These are phyloP conservation scores for Osmerus mordax DNA, from an alignment of 2,113 vertebrate genomes.

Conservation along the genomic window DNA sequence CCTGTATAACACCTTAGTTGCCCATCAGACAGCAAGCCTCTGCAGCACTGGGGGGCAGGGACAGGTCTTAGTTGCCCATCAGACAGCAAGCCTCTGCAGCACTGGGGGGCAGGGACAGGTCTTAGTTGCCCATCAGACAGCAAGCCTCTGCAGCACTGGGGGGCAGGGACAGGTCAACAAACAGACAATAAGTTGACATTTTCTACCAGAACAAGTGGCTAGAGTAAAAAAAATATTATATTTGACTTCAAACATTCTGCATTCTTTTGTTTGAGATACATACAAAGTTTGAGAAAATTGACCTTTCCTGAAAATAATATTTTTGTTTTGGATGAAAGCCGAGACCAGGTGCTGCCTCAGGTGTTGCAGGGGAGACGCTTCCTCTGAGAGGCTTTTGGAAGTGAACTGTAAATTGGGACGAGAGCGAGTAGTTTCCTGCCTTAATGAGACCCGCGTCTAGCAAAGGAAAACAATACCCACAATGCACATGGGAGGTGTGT, in stretches of 20 bases:
- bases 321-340: slow-evolving; percentile 36
- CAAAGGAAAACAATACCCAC: slow-evolving; percentile 23
- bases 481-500: slow-evolving; percentile 42
- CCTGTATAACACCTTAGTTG: slow-evolving; percentile 46
- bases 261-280: too few species aligned
- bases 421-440: slow-evolving; percentile 35
- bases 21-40: slow-evolving; percentile 41
- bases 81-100: slow-evolving; percentile 24
- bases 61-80: slow-evolving; percentile 37
- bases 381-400: slow-evolving; percentile 32
- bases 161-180: not conserved
- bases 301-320: slow-evolving; percentile 42
- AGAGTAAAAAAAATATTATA: too few species aligned
- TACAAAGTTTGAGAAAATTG: slow-evolving; percentile 13
- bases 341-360: slow-evolving; percentile 58
- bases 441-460: slow-evolving; percentile 42
- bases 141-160: slow-evolving; percentile 14
- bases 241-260: too few species aligned
- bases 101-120: slow-evolving; percentile 14
- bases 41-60: slow-evolving; percentile 4
- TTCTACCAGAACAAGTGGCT: too few species aligned
- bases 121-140: slow-evolving; percentile 44
- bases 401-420: slow-evolving; percentile 43
- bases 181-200: too few species aligned
- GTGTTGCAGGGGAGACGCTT: slow-evolving; percentile 50